Conservation (phyloP, 2,888 invertebrate species). For the Phania funesta region DNA sequence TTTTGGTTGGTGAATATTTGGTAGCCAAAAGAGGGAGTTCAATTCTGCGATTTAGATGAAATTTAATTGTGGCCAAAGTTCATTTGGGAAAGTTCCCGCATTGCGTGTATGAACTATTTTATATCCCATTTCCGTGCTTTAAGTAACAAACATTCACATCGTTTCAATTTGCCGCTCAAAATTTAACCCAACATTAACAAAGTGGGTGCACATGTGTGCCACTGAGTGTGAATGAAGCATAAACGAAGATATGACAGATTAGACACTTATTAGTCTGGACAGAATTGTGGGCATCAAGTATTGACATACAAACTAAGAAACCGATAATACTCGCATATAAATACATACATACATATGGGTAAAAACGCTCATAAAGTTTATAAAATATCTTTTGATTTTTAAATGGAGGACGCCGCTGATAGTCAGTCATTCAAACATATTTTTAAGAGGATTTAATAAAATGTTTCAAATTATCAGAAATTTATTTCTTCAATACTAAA, state of each 20-base stretch:
- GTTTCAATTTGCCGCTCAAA: neutral
- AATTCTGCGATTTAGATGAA: no score
- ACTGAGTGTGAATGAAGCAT: neutral
- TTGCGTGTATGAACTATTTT: neutral
- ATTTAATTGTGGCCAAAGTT: no score
- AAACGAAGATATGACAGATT: neutral
- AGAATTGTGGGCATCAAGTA: slow-evolving; percentile 25
- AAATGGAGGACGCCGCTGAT: neutral
- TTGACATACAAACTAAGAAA: slow-evolving; percentile 32
- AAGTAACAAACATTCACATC: neutral
- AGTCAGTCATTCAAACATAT: neutral
- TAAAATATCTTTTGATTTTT: slow-evolving; percentile 6
- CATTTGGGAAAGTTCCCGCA: no score
- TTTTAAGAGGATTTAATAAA: slow-evolving; percentile 29
- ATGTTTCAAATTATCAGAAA: neutral
- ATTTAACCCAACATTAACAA: slow-evolving; percentile 1
- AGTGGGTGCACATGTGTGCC: neutral
- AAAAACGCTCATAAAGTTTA: slow-evolving; percentile 44
- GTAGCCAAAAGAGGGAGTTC: no score
- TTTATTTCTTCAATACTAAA: neutral
- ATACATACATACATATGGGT: no score
- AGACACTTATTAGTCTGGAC: slow-evolving; percentile 47
- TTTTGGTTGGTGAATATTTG: no score
- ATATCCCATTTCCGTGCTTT: neutral
- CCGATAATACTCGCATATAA: slow-evolving; percentile 26